Evolutionary conservation across 2,797 vertebrate species (phyloP).

Genomic region (Steatocranus sp.): DNA sequence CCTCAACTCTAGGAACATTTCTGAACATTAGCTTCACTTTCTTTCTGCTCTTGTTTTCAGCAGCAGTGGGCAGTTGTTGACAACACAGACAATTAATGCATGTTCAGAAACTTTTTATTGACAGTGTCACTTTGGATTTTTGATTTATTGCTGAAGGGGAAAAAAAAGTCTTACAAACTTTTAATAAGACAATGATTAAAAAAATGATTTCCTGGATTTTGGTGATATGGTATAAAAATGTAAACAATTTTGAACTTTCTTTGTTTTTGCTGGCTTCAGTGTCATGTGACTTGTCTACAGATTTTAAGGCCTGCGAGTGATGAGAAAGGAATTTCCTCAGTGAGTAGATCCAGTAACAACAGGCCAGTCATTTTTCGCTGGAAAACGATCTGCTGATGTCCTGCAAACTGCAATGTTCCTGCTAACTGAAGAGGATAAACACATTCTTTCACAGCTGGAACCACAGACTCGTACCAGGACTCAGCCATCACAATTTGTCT

Average conservation of each 20-base stretch:
- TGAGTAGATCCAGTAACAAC: slow-evolving; percentile 37
- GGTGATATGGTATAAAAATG: not conserved
- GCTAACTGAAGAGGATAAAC: not conserved
- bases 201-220: not conserved
- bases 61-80: not conserved
- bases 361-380: slow-evolving; percentile 13
- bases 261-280: not conserved
- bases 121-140: not conserved
- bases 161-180: not conserved
- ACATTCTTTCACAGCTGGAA: slow-evolving; percentile 1
- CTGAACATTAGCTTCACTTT: not conserved
- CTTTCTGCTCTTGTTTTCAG: not conserved
- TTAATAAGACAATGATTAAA: not conserved
- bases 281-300: not conserved
- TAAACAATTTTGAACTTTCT: not conserved
- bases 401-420: not conserved
- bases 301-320: not conserved
- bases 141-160: not conserved
- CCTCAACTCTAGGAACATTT: not conserved
- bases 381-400: slow-evolving; percentile 6
- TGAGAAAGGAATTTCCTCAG: slow-evolving; percentile 51
- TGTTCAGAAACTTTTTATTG: not conserved
- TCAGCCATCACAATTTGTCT: not conserved
- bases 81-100: not conserved
- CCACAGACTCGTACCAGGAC: not conserved